A percentile compares a stretch with the other conserved stretches of the same genome.
Evolutionary conservation across 2,113 vertebrate species (phyloP).

Genomic region (Brachirus orientalis): DNA sequence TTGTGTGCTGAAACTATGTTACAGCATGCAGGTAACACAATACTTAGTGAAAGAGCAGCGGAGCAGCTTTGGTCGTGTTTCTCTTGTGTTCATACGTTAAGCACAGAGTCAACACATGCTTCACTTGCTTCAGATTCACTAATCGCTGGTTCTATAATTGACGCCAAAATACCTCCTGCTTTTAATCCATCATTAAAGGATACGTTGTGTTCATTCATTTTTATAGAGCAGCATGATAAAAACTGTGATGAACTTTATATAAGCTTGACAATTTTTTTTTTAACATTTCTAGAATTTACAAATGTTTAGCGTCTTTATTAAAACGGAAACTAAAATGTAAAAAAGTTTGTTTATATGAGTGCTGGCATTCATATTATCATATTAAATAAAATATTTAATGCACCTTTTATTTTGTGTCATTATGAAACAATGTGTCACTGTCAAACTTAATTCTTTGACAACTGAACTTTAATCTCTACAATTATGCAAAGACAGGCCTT

Average conservation of each 20-base stretch:
- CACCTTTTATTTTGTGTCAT: background rate
- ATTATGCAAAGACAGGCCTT: too few relatives aligned
- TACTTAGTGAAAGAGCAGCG: slow-evolving; percentile 5
- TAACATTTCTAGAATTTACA: too few relatives aligned
- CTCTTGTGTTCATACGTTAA: too few relatives aligned
- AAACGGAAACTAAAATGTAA: slow-evolving; percentile 8
- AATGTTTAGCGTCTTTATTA: background rate
- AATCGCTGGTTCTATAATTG: background rate
- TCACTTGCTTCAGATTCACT: background rate
- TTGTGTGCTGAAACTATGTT: background rate
- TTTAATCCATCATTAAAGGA: background rate
- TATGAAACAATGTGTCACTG: background rate
- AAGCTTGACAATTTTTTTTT: slow-evolving; percentile 15
- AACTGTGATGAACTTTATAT: background rate
- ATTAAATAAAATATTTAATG: slow-evolving; percentile 18
- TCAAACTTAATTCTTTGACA: background rate
- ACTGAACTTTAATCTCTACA: too few relatives aligned
- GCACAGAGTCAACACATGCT: too few relatives aligned
- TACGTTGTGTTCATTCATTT: slow-evolving; percentile 6
- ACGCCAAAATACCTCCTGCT: slow-evolving; percentile 6
- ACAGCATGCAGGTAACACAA: background rate
- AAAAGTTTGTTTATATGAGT: slow-evolving; percentile 57
- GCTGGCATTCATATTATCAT: slow-evolving; percentile 71
- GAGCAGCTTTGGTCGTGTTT: background rate
- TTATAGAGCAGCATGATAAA: background rate